Evolutionary conservation across 2,113 vertebrate species (phyloP).

Genomic region (Atherinomorus stipes): DNA sequence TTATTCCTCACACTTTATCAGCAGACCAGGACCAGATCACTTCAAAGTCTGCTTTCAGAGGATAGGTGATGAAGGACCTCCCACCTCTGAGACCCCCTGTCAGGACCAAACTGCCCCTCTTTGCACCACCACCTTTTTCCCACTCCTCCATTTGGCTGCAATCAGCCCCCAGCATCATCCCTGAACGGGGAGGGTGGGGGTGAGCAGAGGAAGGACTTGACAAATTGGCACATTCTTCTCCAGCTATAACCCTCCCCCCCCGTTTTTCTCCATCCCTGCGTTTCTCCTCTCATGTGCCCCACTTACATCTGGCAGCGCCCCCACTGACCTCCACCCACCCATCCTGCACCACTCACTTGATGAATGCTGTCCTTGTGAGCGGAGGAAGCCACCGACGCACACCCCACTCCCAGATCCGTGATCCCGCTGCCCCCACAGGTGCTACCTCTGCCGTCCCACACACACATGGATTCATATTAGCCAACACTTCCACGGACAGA

Average conservation of each 20-base stretch:
- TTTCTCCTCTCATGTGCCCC: constrained; percentile 45
- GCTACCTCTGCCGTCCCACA: constrained; percentile 50
- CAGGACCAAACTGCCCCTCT: constrained; percentile 75
- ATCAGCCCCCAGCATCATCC: constrained; percentile 89
- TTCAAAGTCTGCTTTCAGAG: constrained; percentile 61
- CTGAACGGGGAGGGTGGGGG: constrained; percentile 79
- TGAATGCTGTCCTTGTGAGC: constrained; percentile 90
- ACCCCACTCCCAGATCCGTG: not conserved
- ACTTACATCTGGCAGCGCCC: constrained; percentile 44
- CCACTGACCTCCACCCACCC: constrained; percentile 7
- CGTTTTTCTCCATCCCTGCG: constrained; percentile 61
- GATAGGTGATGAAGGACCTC: constrained; percentile 60
- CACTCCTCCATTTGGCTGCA: constrained; percentile 86
- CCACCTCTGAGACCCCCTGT: constrained; percentile 58
- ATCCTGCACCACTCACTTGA: constrained; percentile 73
- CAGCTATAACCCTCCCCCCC: constrained; percentile 80
- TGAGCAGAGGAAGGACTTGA: constrained; percentile 78
- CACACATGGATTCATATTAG: not conserved
- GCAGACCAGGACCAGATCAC: constrained; percentile 64
- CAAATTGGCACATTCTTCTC: constrained; percentile 77
- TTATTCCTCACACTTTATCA: constrained; percentile 59
- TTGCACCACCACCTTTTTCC: constrained; percentile 83
- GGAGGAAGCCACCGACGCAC: constrained; percentile 24
- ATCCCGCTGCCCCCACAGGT: constrained; percentile 52
- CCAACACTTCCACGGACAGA: constrained; percentile 46